Evolutionary conservation across 2,888 invertebrate genomes (phyloP).

Genomic region (Trimorus sp.): DNA sequence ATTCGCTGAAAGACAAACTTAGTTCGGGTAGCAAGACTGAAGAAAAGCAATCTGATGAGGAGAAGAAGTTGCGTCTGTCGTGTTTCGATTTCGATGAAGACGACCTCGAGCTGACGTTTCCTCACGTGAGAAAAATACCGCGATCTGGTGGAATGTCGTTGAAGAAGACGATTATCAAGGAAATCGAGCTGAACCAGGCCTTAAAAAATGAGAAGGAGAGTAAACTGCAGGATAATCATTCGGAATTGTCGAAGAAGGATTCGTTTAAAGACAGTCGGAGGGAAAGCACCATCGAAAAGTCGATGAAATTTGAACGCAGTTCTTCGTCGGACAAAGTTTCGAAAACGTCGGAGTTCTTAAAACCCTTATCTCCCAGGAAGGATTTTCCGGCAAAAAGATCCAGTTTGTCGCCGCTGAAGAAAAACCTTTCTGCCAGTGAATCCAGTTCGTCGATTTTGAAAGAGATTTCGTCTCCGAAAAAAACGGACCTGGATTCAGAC

Average conservation of each 20-base stretch:
- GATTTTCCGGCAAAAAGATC: not conserved
- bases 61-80: slow-evolving; percentile 83
- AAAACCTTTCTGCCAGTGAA: slow-evolving; percentile 5
- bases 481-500: not conserved
- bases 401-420: slow-evolving; percentile 7
- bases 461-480: not conserved
- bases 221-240: no score
- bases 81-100: slow-evolving; percentile 92
- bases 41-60: slow-evolving; percentile 66
- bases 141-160: slow-evolving; percentile 82
- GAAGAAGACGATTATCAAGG: slow-evolving; percentile 80
- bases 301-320: no score
- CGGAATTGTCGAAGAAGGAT: not conserved
- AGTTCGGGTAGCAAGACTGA: slow-evolving; percentile 40
- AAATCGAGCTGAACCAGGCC: slow-evolving; percentile 79
- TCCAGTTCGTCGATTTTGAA: not conserved
- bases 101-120: slow-evolving; percentile 84
- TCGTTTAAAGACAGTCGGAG: not conserved
- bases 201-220: slow-evolving; percentile 73
- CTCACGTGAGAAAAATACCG: slow-evolving; percentile 85
- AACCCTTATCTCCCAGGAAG: not conserved
- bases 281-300: no score
- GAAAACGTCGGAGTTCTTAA: no score
- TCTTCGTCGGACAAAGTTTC: no score
- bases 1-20: slow-evolving; percentile 47